phyloP scores from a whole-genome alignment of 2,113 vertebrate genomes.

The Chrysemys picta region DNA sequence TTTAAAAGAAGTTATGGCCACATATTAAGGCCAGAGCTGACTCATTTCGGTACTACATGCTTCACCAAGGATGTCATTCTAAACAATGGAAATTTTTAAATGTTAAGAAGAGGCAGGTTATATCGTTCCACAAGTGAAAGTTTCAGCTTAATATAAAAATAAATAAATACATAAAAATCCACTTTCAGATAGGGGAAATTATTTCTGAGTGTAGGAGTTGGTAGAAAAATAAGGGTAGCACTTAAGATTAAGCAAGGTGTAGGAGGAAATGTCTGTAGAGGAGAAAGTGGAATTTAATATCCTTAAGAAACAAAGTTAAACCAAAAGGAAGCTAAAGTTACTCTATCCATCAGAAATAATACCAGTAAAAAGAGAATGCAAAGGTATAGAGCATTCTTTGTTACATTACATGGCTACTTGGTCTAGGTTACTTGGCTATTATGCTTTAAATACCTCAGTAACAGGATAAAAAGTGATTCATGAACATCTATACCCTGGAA shows the following conservation, averaged over 20 bases:
- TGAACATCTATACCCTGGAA: neutral
- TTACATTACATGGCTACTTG: neutral
- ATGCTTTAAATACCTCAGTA: neutral
- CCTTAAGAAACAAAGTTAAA: constrained; percentile 45
- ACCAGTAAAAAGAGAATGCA: neutral
- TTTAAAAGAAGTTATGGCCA: constrained; percentile 17
- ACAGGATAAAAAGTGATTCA: neutral
- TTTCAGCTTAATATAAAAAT: constrained; percentile 12
- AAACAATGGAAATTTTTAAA: neutral
- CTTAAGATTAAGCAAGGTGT: constrained; percentile 66
- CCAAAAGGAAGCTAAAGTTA: constrained; percentile 15
- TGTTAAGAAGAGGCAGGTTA: neutral
- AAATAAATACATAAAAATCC: neutral
- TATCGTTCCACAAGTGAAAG: constrained; percentile 35
- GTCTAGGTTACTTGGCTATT: neutral
- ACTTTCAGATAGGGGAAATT: constrained; percentile 56
- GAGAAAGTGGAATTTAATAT: constrained; percentile 46
- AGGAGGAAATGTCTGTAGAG: constrained; percentile 64
- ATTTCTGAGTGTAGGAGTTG: constrained; percentile 63
- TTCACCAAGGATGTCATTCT: neutral
- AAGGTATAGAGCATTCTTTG: neutral
- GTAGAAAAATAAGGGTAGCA: constrained; percentile 63
- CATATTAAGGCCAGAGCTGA: constrained; percentile 6
- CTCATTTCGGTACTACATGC: neutral
- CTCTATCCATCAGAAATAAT: constrained; percentile 5